phyloP scores from a whole-genome alignment of 2,888 invertebrate species.

The Encarsia formosa region DNA sequence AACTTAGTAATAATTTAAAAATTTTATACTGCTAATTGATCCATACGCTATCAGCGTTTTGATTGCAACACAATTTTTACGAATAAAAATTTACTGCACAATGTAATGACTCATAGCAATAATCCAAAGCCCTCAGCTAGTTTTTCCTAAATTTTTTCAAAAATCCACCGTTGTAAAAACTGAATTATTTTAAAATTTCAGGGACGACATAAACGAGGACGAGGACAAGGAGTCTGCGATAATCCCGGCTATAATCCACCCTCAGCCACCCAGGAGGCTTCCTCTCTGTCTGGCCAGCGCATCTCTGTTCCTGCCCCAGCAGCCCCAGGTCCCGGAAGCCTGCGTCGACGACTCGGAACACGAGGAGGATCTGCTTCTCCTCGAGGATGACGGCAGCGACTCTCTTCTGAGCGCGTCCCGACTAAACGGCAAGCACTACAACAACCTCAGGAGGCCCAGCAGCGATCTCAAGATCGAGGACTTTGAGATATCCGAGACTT shows the following conservation, averaged over 20 bases:
- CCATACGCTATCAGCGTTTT: no score
- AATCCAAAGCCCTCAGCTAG: no score
- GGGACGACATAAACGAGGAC: conserved; percentile 8
- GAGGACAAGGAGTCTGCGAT: conserved; percentile 63
- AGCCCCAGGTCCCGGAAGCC: conserved; percentile 39
- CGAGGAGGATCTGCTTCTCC: conserved; percentile 15
- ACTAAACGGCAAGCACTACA: conserved; percentile 35
- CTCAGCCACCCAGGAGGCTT: conserved; percentile 74
- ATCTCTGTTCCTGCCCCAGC: background rate
- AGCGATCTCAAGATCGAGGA: conserved; percentile 18
- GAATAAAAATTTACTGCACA: no score
- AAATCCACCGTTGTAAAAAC: no score
- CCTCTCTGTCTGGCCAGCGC: conserved; percentile 46
- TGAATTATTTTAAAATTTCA: no score
- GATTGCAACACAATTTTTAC: no score
- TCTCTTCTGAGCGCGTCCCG: conserved; percentile 65
- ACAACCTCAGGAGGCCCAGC: background rate
- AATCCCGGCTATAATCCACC: conserved; percentile 72
- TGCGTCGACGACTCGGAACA: conserved; percentile 17
- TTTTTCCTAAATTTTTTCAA: no score
- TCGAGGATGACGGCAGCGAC: conserved; percentile 58
- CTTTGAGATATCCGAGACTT: conserved; percentile 30
- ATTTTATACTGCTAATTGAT: no score
- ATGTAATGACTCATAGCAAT: no score
- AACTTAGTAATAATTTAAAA: no score